phyloP scores from a whole-genome alignment of 2,113 vertebrate species.

The Phocoena sinus region DNA sequence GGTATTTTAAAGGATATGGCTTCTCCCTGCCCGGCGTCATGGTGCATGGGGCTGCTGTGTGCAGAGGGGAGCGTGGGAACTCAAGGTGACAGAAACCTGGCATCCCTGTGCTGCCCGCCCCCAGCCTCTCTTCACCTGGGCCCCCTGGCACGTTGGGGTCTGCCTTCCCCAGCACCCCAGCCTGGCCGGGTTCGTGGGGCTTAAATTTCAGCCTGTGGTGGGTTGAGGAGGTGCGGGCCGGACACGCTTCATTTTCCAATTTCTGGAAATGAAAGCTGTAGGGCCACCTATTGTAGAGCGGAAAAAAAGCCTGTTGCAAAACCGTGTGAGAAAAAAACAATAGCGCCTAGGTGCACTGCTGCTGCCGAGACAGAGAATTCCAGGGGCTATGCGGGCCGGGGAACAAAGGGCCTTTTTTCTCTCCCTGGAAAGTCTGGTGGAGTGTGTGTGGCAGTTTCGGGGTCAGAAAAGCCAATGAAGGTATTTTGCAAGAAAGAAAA shows the following conservation, averaged over 20 bases:
- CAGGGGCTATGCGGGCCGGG: background rate
- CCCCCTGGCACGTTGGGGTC: conserved; percentile 13
- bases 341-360: background rate
- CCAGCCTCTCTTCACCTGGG: background rate
- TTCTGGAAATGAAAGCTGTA: conserved; percentile 59
- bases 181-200: background rate
- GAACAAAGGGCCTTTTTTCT: conserved; percentile 66
- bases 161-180: conserved; percentile 3
- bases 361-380: background rate
- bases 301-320: conserved; percentile 42
- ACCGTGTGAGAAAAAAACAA: background rate
- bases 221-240: background rate
- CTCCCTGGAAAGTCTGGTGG: background rate
- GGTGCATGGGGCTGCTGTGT: background rate
- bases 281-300: conserved; percentile 47
- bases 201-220: conserved; percentile 47
- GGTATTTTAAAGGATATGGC: background rate
- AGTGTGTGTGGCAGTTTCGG: background rate
- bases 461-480: background rate
- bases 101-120: background rate
- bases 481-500: background rate
- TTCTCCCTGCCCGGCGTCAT: background rate
- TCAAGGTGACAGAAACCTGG: conserved; percentile 32
- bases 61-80: background rate
- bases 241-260: conserved; percentile 66